Evolutionary conservation across 23 tunicate genomes (phyloP).

Genomic region (Trididemnum miniatum): DNA sequence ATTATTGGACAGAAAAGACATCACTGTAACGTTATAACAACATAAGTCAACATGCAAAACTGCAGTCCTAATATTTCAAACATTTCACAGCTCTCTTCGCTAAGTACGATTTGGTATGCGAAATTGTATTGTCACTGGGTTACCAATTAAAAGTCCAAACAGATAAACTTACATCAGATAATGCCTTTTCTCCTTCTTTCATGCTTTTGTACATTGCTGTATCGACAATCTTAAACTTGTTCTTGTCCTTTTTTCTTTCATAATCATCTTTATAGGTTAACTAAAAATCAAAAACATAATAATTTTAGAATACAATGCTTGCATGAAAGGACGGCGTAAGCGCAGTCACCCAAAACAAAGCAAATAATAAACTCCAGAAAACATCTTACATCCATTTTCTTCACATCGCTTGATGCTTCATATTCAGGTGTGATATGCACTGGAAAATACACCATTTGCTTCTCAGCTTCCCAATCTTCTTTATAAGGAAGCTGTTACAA

Average conservation of each 20-base stretch:
- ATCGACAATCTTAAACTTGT: constrained; percentile 15
- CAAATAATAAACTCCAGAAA: too few relatives aligned
- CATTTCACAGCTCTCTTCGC: too few relatives aligned
- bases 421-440: constrained; percentile 96
- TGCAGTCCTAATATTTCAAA: too few relatives aligned
- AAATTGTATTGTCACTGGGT: too few relatives aligned
- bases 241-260: constrained; percentile 14
- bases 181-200: constrained; percentile 2
- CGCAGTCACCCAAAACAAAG: too few relatives aligned
- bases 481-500: constrained; percentile 62
- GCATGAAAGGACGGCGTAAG: too few relatives aligned
- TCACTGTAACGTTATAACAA: neutral
- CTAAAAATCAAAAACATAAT: neutral
- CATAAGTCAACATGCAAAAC: neutral
- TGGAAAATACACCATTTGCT: constrained; percentile 74
- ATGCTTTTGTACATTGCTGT: constrained; percentile 51
- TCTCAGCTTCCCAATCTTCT: constrained; percentile 96
- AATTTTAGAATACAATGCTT: too few relatives aligned
- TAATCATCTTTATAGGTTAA: constrained; percentile 8
- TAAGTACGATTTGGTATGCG: too few relatives aligned
- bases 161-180: constrained; percentile 21
- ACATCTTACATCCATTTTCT: constrained; percentile 63
- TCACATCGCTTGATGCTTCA: constrained; percentile 74
- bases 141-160: neutral
- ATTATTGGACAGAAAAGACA: too few relatives aligned